These are phyloP conservation scores for Akabosia matsudoensis DNA, from an alignment of 1,140 invertebrate genomes.

Conservation along the genomic window DNA sequence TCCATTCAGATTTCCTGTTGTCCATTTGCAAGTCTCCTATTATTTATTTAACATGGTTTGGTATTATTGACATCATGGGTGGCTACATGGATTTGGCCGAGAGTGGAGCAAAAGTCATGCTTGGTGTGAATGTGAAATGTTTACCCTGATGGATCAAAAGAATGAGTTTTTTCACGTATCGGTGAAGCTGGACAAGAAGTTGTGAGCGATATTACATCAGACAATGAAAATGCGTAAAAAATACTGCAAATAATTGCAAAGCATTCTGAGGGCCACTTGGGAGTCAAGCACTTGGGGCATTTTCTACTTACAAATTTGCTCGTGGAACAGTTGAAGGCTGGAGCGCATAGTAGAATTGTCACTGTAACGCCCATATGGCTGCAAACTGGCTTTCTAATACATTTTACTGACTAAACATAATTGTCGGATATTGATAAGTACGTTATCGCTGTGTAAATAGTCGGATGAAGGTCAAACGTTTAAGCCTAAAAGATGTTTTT, in stretches of 20 bases:
- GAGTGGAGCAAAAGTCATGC: slow-evolving; percentile 31
- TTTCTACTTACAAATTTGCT: slow-evolving; percentile 57
- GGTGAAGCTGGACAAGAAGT: neutral
- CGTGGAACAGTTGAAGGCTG: slow-evolving; percentile 51
- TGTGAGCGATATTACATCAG: neutral
- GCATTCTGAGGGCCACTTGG: slow-evolving; percentile 54
- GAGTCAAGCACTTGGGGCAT: slow-evolving; percentile 52
- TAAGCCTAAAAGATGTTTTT: too few species aligned
- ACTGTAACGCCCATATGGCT: slow-evolving; percentile 48
- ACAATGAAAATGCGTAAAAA: neutral
- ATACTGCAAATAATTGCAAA: slow-evolving; percentile 49
- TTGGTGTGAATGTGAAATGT: too few species aligned
- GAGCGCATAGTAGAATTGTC: slow-evolving; percentile 49
- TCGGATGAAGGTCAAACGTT: too few species aligned
- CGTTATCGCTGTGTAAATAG: too few species aligned
- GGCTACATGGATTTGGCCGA: slow-evolving; percentile 33
- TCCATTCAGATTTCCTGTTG: too few species aligned
- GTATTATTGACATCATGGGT: too few species aligned
- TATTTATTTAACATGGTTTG: too few species aligned
- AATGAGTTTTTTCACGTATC: too few species aligned
- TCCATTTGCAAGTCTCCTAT: too few species aligned
- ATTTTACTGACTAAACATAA: too few species aligned
- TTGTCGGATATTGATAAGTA: too few species aligned
- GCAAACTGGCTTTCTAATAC: slow-evolving; percentile 52
- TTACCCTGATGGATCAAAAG: too few species aligned